Evolutionary conservation across 1,140 invertebrate genomes (phyloP).

Genomic region (Andricus grossulariae): DNA sequence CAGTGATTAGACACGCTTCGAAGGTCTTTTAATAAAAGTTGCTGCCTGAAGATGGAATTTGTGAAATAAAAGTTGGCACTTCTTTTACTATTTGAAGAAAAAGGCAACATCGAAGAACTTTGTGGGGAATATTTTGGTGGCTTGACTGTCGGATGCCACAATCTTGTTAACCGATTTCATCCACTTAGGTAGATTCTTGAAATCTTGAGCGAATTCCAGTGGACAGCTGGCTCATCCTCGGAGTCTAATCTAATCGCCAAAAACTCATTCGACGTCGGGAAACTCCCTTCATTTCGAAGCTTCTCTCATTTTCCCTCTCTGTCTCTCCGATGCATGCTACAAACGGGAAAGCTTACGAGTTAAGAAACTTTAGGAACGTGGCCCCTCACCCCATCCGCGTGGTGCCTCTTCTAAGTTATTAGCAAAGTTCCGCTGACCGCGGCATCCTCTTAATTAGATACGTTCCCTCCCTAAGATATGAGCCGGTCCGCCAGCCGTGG

Average conservation of each 20-base stretch:
- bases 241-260: slow-evolving; percentile 69
- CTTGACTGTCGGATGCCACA: not conserved
- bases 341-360: slow-evolving; percentile 54
- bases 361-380: slow-evolving; percentile 59
- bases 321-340: slow-evolving; percentile 45
- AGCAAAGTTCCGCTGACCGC: slow-evolving; percentile 59
- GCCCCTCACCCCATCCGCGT: slow-evolving; percentile 51
- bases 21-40: no score
- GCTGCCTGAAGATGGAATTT: no score
- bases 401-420: slow-evolving; percentile 54
- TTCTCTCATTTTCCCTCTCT: slow-evolving; percentile 21
- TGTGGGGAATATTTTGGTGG: not conserved
- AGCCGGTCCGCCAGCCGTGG: no score
- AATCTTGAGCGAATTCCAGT: slow-evolving; percentile 63
- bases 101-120: no score
- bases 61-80: no score
- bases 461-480: slow-evolving; percentile 6
- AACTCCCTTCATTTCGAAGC: slow-evolving; percentile 60
- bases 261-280: slow-evolving; percentile 64
- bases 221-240: slow-evolving; percentile 65
- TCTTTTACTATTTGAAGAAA: no score
- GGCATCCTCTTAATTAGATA: slow-evolving; percentile 58
- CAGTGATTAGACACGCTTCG: no score
- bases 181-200: slow-evolving; percentile 66
- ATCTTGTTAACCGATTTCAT: slow-evolving; percentile 49